Base-by-base conservation (phyloP, 1,140 invertebrate genomes). In the Magallana ariakensis region DNA sequence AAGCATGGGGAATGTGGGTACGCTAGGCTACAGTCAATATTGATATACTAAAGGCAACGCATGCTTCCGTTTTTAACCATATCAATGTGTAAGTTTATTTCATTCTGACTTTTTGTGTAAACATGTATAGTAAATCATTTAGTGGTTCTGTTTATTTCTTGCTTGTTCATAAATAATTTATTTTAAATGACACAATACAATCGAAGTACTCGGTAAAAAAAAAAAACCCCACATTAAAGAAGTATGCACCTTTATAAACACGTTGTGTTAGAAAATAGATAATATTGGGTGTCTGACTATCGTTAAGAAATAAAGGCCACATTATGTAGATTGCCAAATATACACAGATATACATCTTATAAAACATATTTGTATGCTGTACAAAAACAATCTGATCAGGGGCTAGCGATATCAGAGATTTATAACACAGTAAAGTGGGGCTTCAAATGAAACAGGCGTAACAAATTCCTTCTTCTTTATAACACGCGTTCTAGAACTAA, bases 271-370 rank as follows among this genome's bases (percentile, higher is more conserved):
- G 33, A 46, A 46, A 46, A 46, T 46, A 46, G 33, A 46, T 46
- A 46, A 75, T 33, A 19, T 75, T 75, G 22, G 13, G 33, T 75
- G 66, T 75, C 22, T 33, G 22, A 26, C 66, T 19, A 26, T 26
- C 66, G 22, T 75, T 22, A 26, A 26, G 22, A 75, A 75, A 75
- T 75, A 75, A 75, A 33, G 22, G 66, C 9, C 22, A 13, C 22
- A 75, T 75, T 75, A 75, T 75, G 66, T 11, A 33, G 66, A 75
- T 75, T 75, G 66, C 66, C 66, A 75, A 75, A 75, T 75, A 26
- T 75, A 75, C 22, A 75, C 66, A 75, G 66, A 75, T 75, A 75
- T 75, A 4, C 66, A 75, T 75, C 66, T 75, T 26, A 75, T 75
- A 26, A 13, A 75, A 75, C 66, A 75, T 75, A 26, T 75, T 75